Evolutionary conservation across 2,888 invertebrate genomes (phyloP), one percentile per base, ranked within the genome.

Genomic region (Macaria liturata): DNA sequence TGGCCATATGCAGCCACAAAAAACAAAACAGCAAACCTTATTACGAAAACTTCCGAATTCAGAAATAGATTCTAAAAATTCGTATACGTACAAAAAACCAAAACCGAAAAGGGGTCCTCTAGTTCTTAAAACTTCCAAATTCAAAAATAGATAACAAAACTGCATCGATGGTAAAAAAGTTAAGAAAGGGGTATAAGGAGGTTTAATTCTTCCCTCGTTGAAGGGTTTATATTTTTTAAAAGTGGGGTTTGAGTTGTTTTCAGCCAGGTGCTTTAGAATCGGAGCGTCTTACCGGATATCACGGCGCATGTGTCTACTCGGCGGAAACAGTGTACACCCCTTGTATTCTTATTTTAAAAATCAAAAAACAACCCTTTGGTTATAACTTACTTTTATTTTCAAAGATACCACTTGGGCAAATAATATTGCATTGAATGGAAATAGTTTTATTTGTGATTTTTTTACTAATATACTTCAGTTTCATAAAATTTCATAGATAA

Each of bases 241-340:
- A 83, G 76, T 82, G 74, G 74, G 78, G 55, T 45, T 54, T 54
- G 51, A 59, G 74, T 84, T 81, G 78, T 80, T 83, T 74, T 78
- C 74, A 77, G 74, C 91, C 91, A 91, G 91, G 91, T 91, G 91
- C 80, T 77, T 75, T 64, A 67, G 71, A 80, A 79, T 80, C 74
- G 80, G 77, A 80, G 74, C 81, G 81, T 79, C 84, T 86, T 88
- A 80, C 90, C 90, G 90, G 90, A 90, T 88, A 89, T 91, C 88
- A 88, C 87, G 85, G 78, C 81, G 83, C 87, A 87, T 87, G 83
- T 87, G 88, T 84, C 85, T 82, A 75, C 50, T 79, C 52, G 72
- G 81, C 90, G 89, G 91, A 91, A 90, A 86, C 88, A 83, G 76
- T 54, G 59, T 69, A 68, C 82, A 88, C 79, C 75, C 69, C 70